Conservation (phyloP, 1,140 invertebrate species). For the Bombus fervidus region DNA sequence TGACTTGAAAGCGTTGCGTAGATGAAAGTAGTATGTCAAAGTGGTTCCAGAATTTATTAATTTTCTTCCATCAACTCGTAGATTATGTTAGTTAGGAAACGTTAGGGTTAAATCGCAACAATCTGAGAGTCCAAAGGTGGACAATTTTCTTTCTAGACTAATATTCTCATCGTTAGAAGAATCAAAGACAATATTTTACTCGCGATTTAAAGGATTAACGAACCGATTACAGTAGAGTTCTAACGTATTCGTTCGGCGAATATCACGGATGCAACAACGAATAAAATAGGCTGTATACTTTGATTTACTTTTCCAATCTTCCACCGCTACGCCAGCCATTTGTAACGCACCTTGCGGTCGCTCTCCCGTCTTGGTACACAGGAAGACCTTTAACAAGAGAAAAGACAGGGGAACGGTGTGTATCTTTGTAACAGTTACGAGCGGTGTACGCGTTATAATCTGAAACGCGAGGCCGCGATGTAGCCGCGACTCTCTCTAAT, state of each 20-base stretch:
- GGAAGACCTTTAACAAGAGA: conserved; percentile 27
- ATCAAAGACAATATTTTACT: no score
- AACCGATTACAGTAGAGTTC: background rate
- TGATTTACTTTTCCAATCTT: background rate
- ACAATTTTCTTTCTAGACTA: no score
- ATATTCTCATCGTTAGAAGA: no score
- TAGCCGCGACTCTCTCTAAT: conserved; percentile 68
- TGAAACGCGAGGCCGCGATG: conserved; percentile 50
- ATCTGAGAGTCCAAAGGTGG: no score
- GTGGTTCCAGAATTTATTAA: background rate
- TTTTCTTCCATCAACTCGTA: background rate
- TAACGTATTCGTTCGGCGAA: background rate
- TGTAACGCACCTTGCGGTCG: conserved; percentile 1
- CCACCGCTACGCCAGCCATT: background rate
- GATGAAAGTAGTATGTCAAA: background rate
- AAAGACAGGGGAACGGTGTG: conserved; percentile 10
- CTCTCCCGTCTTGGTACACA: background rate
- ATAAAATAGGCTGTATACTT: background rate
- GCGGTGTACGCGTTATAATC: conserved; percentile 43
- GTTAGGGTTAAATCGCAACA: no score
- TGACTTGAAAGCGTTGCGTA: background rate
- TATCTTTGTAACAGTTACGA: conserved; percentile 32
- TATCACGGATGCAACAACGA: background rate
- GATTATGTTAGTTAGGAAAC: no score
- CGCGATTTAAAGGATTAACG: no score